A percentile compares a stretch with the other conserved stretches of the same genome.
Evolutionary conservation across 92 coral and sea anemone species (phyloP).

Genomic region (Palythoa grandiflora): DNA sequence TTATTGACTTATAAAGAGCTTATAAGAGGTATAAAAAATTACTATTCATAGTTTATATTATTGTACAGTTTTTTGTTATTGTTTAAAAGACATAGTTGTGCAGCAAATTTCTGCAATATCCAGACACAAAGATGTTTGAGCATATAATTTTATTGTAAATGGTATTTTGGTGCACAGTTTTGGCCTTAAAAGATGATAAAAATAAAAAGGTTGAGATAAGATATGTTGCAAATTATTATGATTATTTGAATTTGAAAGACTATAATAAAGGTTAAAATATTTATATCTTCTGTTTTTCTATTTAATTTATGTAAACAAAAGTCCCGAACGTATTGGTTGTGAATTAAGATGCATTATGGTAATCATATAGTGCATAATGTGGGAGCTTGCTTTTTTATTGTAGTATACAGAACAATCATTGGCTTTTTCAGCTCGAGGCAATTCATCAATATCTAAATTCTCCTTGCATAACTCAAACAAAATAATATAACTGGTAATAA

Average conservation of each 20-base stretch:
- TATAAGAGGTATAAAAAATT: slow-evolving; percentile 8
- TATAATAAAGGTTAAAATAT: slow-evolving; percentile 6
- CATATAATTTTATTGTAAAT: slow-evolving; percentile 19
- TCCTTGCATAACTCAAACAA: no score
- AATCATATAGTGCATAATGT: slow-evolving; percentile 8
- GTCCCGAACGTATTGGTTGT: slow-evolving; percentile 3
- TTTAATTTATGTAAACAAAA: slow-evolving; percentile 13
- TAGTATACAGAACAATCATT: slow-evolving; percentile 13
- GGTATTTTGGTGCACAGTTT: background rate
- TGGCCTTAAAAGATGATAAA: background rate
- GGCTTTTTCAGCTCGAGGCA: background rate
- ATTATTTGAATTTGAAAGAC: slow-evolving; percentile 17
- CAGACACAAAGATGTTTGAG: slow-evolving; percentile 11
- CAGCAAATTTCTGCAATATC: slow-evolving; percentile 1
- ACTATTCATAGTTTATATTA: slow-evolving; percentile 17
- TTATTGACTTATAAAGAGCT: slow-evolving; percentile 16
- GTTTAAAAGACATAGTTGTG: slow-evolving; percentile 22
- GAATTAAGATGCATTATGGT: slow-evolving; percentile 5
- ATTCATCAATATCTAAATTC: no score
- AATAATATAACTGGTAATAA: no score
- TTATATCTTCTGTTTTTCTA: slow-evolving; percentile 8
- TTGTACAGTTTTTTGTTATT: slow-evolving; percentile 16
- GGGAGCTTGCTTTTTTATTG: slow-evolving; percentile 21
- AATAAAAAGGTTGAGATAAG: background rate
- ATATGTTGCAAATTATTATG: slow-evolving; percentile 12